phyloP scores from a whole-genome alignment of 1,140 invertebrate genomes.

The Danaus melanippus region DNA sequence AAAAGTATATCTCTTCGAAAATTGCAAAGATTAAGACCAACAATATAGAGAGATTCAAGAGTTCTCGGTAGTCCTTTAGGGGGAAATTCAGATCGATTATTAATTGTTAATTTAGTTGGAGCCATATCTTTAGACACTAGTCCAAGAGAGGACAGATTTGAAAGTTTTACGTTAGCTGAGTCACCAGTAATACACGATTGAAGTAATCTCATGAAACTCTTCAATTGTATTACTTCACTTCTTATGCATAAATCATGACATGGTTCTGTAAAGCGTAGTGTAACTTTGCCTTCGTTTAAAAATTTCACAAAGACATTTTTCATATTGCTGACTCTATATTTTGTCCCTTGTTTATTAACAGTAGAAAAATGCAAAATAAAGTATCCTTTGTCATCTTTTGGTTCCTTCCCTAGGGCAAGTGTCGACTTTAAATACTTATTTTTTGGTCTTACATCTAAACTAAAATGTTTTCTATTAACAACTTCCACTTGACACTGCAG shows the following conservation, averaged over 20 bases:
- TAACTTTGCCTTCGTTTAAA: slow-evolving; percentile 81
- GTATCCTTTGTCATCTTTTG: slow-evolving; percentile 71
- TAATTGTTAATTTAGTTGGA: slow-evolving; percentile 76
- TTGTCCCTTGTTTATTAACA: slow-evolving; percentile 76
- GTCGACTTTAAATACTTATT: slow-evolving; percentile 74
- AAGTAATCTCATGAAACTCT: slow-evolving; percentile 78
- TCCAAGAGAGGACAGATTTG: slow-evolving; percentile 68
- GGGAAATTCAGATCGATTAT: slow-evolving; percentile 77
- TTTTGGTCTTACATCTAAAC: slow-evolving; percentile 51
- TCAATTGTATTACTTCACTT: slow-evolving; percentile 77
- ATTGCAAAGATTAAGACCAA: slow-evolving; percentile 74
- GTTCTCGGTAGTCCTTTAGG: slow-evolving; percentile 78
- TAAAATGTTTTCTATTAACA: slow-evolving; percentile 71
- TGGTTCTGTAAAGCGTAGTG: slow-evolving; percentile 80
- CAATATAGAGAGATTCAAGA: slow-evolving; percentile 73
- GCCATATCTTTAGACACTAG: slow-evolving; percentile 68
- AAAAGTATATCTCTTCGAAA: slow-evolving; percentile 79
- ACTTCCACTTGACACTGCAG: slow-evolving; percentile 78
- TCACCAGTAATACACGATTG: slow-evolving; percentile 76
- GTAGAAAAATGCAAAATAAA: slow-evolving; percentile 78
- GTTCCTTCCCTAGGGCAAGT: slow-evolving; percentile 77
- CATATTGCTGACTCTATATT: slow-evolving; percentile 79
- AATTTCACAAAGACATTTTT: slow-evolving; percentile 79
- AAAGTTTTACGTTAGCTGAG: slow-evolving; percentile 46
- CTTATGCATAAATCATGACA: slow-evolving; percentile 80